Conservation (phyloP, 2,113 vertebrate genomes). For the Mormyrus lacerda region DNA sequence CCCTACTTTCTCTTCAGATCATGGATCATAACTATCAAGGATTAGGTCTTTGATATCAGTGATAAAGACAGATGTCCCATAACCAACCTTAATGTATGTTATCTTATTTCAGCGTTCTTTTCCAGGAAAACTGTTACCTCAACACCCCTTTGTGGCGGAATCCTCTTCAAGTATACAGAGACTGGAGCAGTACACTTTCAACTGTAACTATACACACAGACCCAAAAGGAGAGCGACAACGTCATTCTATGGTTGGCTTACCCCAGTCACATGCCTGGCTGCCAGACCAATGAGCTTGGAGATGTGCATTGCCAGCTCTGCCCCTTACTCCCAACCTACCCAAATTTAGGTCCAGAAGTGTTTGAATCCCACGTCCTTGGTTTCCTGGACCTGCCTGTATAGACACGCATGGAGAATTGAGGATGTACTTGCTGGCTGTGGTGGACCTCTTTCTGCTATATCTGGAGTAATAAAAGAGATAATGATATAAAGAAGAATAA, state of each 20-base stretch:
- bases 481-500: constrained; percentile 60
- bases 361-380: constrained; percentile 29
- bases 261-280: constrained; percentile 45
- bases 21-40: neutral
- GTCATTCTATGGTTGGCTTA: constrained; percentile 46
- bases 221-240: constrained; percentile 30
- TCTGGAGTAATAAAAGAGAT: constrained; percentile 43
- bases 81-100: neutral
- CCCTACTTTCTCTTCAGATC: neutral
- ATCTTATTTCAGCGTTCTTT: constrained; percentile 23
- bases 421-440: constrained; percentile 55
- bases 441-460: constrained; percentile 57
- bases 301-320: constrained; percentile 13
- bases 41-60: neutral
- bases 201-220: constrained; percentile 37
- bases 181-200: constrained; percentile 56
- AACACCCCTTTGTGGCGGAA: constrained; percentile 55
- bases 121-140: constrained; percentile 51
- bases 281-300: constrained; percentile 55
- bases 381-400: constrained; percentile 29
- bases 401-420: constrained; percentile 65
- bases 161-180: constrained; percentile 61
- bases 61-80: neutral
- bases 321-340: constrained; percentile 27
- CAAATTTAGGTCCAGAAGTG: constrained; percentile 27